Conservation (phyloP, 2,113 vertebrate genomes). For the Cygnus atratus region DNA sequence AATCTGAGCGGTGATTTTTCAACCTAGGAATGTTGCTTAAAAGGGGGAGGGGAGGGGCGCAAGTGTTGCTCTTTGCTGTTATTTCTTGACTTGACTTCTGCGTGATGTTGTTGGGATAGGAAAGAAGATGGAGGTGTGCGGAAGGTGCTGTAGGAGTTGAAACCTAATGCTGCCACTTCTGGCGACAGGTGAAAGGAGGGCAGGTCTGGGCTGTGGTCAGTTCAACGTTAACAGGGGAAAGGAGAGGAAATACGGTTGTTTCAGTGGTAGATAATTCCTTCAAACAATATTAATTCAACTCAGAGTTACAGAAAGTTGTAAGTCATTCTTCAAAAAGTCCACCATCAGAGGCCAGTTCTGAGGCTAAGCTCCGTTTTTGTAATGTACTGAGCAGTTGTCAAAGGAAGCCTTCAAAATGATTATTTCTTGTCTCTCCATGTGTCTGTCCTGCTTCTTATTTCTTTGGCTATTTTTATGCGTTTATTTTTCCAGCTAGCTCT, state of each 20-base stretch:
- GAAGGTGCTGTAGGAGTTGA: neutral
- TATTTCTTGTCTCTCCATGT: neutral
- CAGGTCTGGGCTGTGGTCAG: rapidly evolving
- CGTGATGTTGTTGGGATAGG: neutral
- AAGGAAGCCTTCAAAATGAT: neutral
- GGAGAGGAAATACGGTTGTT: neutral
- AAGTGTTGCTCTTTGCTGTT: neutral
- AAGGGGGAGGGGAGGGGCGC: neutral
- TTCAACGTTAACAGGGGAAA: neutral
- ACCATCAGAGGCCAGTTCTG: neutral
- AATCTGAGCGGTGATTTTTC: neutral
- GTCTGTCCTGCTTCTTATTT: neutral
- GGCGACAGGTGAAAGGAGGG: neutral
- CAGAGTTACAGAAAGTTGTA: neutral
- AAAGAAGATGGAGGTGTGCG: neutral
- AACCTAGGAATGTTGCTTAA: neutral
- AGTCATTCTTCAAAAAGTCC: neutral
- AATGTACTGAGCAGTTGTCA: neutral
- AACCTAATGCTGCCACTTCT: neutral
- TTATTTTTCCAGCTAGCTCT: neutral
- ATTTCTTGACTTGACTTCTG: neutral
- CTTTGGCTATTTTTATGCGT: neutral
- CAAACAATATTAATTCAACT: neutral
- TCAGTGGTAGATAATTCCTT: neutral
- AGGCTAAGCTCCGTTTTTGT: neutral